Evolutionary conservation across 2,113 vertebrate genomes (phyloP).

Genomic region (Nycticryphes semicollaris): DNA sequence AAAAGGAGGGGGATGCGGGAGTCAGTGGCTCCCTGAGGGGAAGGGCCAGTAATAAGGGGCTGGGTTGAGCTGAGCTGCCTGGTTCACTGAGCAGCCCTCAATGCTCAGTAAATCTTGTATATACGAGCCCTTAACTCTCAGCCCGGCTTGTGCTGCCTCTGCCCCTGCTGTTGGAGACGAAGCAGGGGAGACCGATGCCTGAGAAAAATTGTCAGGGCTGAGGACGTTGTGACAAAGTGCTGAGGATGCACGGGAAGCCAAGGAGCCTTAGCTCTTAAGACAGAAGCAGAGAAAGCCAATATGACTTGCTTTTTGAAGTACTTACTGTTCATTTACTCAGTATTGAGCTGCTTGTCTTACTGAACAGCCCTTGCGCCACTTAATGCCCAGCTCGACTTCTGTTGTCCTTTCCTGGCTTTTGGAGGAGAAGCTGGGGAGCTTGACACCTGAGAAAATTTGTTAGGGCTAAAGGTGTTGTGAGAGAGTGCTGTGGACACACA

Average conservation of each 20-base stretch:
- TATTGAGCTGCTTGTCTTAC: background rate
- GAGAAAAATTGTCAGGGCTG: background rate
- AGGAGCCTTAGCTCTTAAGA: background rate
- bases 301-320: background rate
- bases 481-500: background rate
- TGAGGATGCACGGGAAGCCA: accelerated
- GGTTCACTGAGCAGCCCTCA: background rate
- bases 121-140: background rate
- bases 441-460: background rate
- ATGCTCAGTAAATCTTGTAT: background rate
- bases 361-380: background rate
- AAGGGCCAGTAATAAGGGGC: background rate
- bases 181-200: accelerated
- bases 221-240: background rate
- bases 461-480: background rate
- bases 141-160: accelerated
- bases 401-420: no score
- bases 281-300: background rate
- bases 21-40: accelerated
- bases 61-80: accelerated
- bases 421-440: background rate
- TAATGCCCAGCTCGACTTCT: no score
- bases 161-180: accelerated
- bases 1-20: background rate
- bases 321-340: background rate